phyloP scores from a whole-genome alignment of 1,140 invertebrate genomes.

The Drosophila fuyamai region DNA sequence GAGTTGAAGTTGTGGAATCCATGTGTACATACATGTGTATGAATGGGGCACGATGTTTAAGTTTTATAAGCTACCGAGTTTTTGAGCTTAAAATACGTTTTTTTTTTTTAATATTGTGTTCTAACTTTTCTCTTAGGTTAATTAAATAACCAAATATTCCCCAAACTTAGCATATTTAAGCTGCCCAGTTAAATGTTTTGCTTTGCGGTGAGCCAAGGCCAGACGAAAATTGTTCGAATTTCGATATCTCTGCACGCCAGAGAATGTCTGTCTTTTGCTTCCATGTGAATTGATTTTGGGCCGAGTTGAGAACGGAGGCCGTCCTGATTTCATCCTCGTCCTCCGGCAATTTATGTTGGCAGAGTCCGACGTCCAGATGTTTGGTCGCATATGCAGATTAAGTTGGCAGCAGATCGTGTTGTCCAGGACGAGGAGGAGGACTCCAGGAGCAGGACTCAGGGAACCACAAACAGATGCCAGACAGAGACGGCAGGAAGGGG shows the following conservation, averaged over 20 bases:
- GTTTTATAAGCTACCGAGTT: no score
- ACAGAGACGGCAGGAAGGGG: not conserved
- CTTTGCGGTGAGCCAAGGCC: constrained; percentile 8
- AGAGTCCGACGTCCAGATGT: constrained; percentile 31
- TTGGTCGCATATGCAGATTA: constrained; percentile 50
- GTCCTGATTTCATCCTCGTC: constrained; percentile 20
- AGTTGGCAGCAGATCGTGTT: constrained; percentile 43
- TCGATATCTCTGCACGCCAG: constrained; percentile 1
- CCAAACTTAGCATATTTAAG: not conserved
- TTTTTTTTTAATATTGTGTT: not conserved
- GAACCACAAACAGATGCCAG: constrained; percentile 7
- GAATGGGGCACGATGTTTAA: not conserved
- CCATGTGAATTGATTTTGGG: constrained; percentile 11
- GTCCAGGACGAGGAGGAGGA: not conserved
- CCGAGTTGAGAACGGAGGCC: not conserved
- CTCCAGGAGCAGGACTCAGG: not conserved
- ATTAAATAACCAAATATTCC: no score
- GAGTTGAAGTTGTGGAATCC: not conserved
- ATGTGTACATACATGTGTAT: not conserved
- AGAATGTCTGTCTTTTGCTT: constrained; percentile 5
- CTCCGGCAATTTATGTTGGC: constrained; percentile 36
- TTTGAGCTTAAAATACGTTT: no score
- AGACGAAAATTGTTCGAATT: not conserved
- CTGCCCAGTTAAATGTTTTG: constrained; percentile 4
- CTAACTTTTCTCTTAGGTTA: no score